These are phyloP conservation scores for Crocuta crocuta DNA, from an alignment of 2,113 vertebrate species.

Conservation along the genomic window DNA sequence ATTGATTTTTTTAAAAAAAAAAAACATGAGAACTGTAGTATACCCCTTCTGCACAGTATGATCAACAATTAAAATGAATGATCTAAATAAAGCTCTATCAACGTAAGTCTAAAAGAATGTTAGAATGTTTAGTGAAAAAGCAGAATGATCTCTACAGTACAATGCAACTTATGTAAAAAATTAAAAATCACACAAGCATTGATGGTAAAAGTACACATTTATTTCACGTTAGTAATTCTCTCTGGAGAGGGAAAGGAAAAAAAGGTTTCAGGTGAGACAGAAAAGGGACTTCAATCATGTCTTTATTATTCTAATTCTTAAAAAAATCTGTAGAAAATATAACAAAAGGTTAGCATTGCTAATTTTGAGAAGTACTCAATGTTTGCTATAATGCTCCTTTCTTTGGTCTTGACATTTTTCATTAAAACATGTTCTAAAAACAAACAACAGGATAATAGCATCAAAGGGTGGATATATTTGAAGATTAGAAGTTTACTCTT, in stretches of 20 bases:
- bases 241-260: neutral
- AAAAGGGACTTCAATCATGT: neutral
- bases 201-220: neutral
- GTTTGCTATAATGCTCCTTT: neutral
- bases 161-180: neutral
- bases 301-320: slow-evolving; percentile 2
- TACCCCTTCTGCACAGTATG: neutral
- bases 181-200: slow-evolving; percentile 16
- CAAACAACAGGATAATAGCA: neutral
- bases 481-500: slow-evolving; percentile 28
- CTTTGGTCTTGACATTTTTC: slow-evolving; percentile 16
- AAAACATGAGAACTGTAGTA: neutral
- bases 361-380: neutral
- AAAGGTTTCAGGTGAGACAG: neutral
- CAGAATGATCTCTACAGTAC: neutral
- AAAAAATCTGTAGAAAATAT: neutral
- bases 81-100: neutral
- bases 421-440: slow-evolving; percentile 32
- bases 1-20: neutral
- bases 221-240: slow-evolving; percentile 2
- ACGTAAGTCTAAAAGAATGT: neutral
- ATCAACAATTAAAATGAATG: neutral
- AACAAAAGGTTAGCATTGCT: slow-evolving; percentile 19
- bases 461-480: neutral
- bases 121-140: slow-evolving; percentile 12